These are phyloP conservation scores for Lepidurus apus DNA, from an alignment of 1,140 invertebrate genomes.

Conservation along the genomic window DNA sequence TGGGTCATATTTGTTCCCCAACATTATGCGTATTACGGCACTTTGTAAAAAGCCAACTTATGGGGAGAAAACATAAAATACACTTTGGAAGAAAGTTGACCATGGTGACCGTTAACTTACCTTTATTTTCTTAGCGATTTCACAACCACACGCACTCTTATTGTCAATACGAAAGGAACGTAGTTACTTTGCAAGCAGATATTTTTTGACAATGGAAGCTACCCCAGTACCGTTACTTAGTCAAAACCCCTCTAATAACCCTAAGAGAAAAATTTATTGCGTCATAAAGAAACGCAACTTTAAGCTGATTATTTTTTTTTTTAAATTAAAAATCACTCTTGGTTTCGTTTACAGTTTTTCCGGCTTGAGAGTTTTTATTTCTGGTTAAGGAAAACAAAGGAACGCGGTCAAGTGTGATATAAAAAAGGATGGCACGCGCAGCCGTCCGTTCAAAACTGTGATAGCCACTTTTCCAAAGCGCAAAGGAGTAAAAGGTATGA, in stretches of 20 bases:
- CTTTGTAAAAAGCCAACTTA: not conserved
- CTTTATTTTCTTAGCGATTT: not conserved
- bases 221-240: no score
- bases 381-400: not conserved
- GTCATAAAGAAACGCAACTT: no score
- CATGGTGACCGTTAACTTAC: not conserved
- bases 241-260: not conserved
- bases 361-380: not conserved
- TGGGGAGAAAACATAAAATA: not conserved
- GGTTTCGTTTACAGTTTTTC: no score
- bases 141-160: not conserved
- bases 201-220: no score
- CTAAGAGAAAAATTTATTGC: not conserved
- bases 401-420: not conserved
- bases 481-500: not conserved
- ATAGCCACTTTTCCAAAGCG: not conserved
- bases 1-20: not conserved
- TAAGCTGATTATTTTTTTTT: no score
- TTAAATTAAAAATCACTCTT: no score
- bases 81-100: not conserved
- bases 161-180: not conserved
- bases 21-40: not conserved
- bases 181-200: not conserved
- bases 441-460: not conserved
- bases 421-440: not conserved